These are phyloP conservation scores for Leucoraja erinaceus DNA, from an alignment of 2,113 vertebrate genomes.

Conservation along the genomic window DNA sequence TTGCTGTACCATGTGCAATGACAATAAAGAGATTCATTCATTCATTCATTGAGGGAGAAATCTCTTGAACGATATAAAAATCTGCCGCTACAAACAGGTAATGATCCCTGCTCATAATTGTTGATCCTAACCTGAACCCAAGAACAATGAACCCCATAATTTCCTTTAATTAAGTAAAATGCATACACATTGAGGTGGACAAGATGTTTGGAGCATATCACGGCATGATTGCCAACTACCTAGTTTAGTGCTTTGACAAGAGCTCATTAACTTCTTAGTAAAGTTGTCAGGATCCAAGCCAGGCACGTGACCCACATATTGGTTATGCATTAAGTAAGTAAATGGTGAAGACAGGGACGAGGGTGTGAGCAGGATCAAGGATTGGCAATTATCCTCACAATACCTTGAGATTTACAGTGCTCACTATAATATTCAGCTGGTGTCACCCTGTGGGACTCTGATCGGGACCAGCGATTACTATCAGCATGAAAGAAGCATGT, in stretches of 20 bases:
- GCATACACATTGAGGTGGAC: not conserved
- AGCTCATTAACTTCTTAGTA: not conserved
- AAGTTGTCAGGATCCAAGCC: not conserved
- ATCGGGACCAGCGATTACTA: not conserved
- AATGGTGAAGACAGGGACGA: not conserved
- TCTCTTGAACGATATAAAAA: too few relatives aligned
- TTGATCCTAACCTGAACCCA: not conserved
- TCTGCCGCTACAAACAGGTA: too few relatives aligned
- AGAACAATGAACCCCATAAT: not conserved
- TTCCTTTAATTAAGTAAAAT: not conserved
- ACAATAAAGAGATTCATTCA: too few relatives aligned
- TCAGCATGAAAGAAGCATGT: not conserved
- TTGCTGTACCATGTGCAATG: too few relatives aligned
- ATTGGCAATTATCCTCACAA: not conserved
- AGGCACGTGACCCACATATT: too few relatives aligned
- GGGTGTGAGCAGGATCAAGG: not conserved
- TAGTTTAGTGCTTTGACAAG: not conserved
- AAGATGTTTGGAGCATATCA: not conserved
- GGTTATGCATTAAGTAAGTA: not conserved
- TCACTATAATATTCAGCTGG: not conserved
- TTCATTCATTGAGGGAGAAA: too few relatives aligned
- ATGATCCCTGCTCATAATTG: not conserved
- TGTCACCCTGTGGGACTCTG: not conserved
- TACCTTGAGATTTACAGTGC: not conserved
- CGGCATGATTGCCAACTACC: not conserved